These are phyloP conservation scores for Baccha elongata DNA, from an alignment of 2,888 invertebrate species.

Conservation along the genomic window DNA sequence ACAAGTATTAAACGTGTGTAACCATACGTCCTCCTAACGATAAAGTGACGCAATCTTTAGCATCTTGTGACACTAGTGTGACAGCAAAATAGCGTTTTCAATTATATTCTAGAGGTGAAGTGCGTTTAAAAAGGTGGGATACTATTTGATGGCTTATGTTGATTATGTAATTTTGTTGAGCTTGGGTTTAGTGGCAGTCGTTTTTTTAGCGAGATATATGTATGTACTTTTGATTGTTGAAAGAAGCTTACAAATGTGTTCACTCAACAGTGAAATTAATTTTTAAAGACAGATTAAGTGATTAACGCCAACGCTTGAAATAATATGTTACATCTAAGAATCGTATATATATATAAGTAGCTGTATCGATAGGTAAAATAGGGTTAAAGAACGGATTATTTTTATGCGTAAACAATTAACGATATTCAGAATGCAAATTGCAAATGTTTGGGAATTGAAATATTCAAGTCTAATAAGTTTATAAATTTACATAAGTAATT, in stretches of 20 bases:
- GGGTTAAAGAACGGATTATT: too few relatives aligned
- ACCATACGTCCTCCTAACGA: neutral
- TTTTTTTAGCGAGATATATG: neutral
- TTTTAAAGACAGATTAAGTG: slow-evolving; percentile 47
- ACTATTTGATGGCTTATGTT: slow-evolving; percentile 33
- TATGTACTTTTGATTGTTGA: neutral
- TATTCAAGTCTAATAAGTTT: too few relatives aligned
- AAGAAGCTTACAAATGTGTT: slow-evolving; percentile 42
- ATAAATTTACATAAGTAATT: too few relatives aligned
- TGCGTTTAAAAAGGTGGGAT: slow-evolving; percentile 59
- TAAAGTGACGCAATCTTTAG: slow-evolving; percentile 52
- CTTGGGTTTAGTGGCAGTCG: slow-evolving; percentile 10
- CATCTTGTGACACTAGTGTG: slow-evolving; percentile 38
- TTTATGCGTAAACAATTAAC: neutral
- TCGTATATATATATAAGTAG: too few relatives aligned
- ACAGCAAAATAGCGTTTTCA: slow-evolving; percentile 31
- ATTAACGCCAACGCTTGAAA: slow-evolving; percentile 46
- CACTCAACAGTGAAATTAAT: slow-evolving; percentile 56
- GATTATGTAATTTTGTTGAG: slow-evolving; percentile 43
- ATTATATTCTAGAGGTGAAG: slow-evolving; percentile 63
- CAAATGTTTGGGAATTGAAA: too few relatives aligned
- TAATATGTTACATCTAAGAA: too few relatives aligned
- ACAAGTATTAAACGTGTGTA: slow-evolving; percentile 40
- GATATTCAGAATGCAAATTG: neutral
- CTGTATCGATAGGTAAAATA: too few relatives aligned